Conservation (phyloP, 2,888 invertebrate genomes). For the Tanytarsus gracilentus region DNA sequence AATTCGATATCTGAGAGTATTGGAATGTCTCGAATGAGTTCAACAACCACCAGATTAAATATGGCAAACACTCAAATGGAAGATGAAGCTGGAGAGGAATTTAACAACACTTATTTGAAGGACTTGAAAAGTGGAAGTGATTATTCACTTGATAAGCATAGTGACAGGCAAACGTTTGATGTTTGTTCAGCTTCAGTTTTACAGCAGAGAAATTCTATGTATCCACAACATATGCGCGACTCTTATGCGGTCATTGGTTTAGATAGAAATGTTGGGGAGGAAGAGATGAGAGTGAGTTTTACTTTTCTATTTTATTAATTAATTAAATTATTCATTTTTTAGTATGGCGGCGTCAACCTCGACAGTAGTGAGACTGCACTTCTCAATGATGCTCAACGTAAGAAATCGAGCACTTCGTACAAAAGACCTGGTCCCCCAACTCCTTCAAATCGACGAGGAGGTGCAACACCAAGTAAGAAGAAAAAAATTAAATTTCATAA, state of each 20-base stretch:
- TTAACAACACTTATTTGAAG: constrained; percentile 68
- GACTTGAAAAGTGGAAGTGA: constrained; percentile 56
- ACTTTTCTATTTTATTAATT: not conserved
- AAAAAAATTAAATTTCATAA: too few relatives aligned
- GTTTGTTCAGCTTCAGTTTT: constrained; percentile 37
- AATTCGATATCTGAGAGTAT: not conserved
- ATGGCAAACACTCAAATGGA: constrained; percentile 51
- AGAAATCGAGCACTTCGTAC: constrained; percentile 61
- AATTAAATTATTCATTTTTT: constrained; percentile 2
- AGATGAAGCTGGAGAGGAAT: constrained; percentile 67
- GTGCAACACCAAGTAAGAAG: too few relatives aligned
- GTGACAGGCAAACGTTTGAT: constrained; percentile 34
- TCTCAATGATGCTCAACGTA: constrained; percentile 37
- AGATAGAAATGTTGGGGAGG: constrained; percentile 51
- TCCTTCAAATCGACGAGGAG: too few relatives aligned
- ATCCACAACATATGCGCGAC: constrained; percentile 76
- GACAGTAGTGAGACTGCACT: constrained; percentile 43
- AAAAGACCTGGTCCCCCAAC: constrained; percentile 81
- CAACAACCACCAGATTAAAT: not conserved
- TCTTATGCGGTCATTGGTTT: constrained; percentile 77
- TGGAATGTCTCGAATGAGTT: not conserved
- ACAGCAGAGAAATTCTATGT: constrained; percentile 69
- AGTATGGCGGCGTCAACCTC: constrained; percentile 36
- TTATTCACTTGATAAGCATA: constrained; percentile 38
- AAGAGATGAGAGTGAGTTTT: constrained; percentile 54